Base-by-base conservation (phyloP, 2,113 vertebrate species). In the Ariopsis seemanni region DNA sequence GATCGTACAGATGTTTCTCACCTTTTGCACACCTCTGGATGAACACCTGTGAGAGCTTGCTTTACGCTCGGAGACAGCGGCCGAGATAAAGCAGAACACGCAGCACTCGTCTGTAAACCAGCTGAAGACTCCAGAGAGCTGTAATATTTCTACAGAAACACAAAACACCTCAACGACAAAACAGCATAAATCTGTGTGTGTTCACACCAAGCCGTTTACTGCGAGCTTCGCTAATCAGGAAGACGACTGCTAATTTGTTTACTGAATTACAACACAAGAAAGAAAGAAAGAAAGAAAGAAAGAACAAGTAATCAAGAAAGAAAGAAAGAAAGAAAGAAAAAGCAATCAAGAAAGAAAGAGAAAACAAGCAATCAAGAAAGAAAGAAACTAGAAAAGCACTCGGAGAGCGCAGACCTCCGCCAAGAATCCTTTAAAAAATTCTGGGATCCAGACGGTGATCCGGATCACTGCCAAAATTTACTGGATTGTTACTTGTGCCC, bases 1-100 rank as follows among this genome's bases (percentile, higher is more conserved):
- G 7, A 30, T 18, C 1, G 25, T 7, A 25, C 27, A 78, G 0
- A 10, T 30, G 2, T 5, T 7, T 6, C 58, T 20, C 89, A 94
- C 94, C 88, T 94, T 86, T 91, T 93, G 42, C 84, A 90, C 0
- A 95, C 94, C 22, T 95, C 94, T 0, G 95, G 94, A 27, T 95
- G 95, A 88, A 96, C 90, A 84, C 90, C 92, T 88, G 75, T 89
- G 58, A 96, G 86, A 12, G 95, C 95, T 4, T 94, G 90, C 1
- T 27, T 67, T 5, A 93, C 93, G 48, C 88, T 92, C 27, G 15
- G 91, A 1, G 90, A 74, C 57, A 87, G 0, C 0, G 82, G 75
- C 20, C 77, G 15, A 17, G 34, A 74, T 10, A 89, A 18, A 22
- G 87, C 9, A 30, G 77, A 80, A 88, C 95, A 96, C 1, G 93